Conservation (phyloP, 2,113 vertebrate species). For the Bambusicola thoracicus region DNA sequence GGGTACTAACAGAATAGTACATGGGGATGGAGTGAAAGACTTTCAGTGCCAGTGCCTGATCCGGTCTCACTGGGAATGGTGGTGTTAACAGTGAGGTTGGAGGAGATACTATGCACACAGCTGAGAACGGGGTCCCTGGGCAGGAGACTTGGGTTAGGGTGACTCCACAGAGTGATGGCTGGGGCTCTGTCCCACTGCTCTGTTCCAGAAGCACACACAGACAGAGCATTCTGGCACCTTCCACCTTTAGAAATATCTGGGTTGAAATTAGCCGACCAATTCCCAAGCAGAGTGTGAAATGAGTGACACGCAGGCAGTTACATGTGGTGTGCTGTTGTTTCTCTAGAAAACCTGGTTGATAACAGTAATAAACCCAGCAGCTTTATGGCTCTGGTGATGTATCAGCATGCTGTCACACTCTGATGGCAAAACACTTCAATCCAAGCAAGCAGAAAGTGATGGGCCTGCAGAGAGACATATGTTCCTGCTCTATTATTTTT, state of each 20-base stretch:
- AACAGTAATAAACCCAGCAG: constrained; percentile 44
- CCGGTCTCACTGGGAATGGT: not conserved
- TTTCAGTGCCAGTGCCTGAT: not conserved
- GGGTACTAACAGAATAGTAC: not conserved
- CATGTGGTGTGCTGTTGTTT: not conserved
- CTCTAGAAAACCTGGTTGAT: constrained; percentile 40
- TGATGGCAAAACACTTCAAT: constrained; percentile 66
- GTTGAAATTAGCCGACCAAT: not conserved
- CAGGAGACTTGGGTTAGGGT: not conserved
- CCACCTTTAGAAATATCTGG: not conserved
- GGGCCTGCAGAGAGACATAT: constrained; percentile 44
- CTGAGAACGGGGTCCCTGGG: not conserved
- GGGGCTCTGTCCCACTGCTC: not conserved
- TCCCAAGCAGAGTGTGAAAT: not conserved
- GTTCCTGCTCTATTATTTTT: constrained; percentile 52
- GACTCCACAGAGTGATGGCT: not conserved
- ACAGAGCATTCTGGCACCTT: not conserved
- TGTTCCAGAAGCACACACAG: not conserved
- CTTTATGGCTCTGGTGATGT: not conserved
- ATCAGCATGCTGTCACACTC: constrained; percentile 24
- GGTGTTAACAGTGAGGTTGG: not conserved
- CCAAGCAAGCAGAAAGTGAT: constrained; percentile 47
- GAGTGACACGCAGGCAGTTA: not conserved
- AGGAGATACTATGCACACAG: not conserved
- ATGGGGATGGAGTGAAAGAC: not conserved